phyloP scores from a whole-genome alignment of 2,888 invertebrate species.

The Clistopyga incitator region DNA sequence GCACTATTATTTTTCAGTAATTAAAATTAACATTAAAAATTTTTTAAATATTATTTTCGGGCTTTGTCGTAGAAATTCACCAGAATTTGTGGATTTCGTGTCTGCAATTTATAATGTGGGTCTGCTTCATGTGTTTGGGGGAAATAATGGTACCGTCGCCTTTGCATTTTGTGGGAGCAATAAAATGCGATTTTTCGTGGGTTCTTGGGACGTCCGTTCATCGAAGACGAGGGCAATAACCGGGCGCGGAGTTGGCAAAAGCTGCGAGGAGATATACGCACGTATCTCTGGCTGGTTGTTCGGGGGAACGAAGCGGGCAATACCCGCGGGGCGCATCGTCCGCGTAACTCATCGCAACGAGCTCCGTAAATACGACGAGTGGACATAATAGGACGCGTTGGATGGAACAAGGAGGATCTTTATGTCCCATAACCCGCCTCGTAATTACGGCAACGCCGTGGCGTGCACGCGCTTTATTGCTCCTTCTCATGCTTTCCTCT shows the following conservation, averaged over 20 bases:
- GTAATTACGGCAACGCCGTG: constrained; percentile 65
- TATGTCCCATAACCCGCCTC: constrained; percentile 68
- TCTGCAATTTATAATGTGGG: no score
- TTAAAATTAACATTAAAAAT: no score
- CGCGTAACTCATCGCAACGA: constrained; percentile 68
- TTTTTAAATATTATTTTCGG: no score
- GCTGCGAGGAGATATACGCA: neutral
- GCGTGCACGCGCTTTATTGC: constrained; percentile 59
- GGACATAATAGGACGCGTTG: constrained; percentile 65
- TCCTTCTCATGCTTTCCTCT: constrained; percentile 43
- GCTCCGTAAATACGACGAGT: constrained; percentile 68
- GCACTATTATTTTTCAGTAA: no score
- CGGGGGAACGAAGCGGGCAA: constrained; percentile 25
- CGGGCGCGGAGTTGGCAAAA: constrained; percentile 7
- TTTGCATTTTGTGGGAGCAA: neutral
- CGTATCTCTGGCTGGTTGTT: neutral
- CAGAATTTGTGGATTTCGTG: no score
- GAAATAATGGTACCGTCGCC: neutral
- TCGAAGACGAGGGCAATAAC: constrained; percentile 7
- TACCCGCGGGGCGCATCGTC: constrained; percentile 49
- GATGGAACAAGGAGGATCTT: constrained; percentile 66
- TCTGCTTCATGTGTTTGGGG: no score
- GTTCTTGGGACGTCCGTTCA: neutral
- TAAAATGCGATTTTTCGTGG: neutral
- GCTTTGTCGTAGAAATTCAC: no score